These are phyloP conservation scores for Andrena dorsata DNA, from an alignment of 2,888 invertebrate species.

Conservation along the genomic window DNA sequence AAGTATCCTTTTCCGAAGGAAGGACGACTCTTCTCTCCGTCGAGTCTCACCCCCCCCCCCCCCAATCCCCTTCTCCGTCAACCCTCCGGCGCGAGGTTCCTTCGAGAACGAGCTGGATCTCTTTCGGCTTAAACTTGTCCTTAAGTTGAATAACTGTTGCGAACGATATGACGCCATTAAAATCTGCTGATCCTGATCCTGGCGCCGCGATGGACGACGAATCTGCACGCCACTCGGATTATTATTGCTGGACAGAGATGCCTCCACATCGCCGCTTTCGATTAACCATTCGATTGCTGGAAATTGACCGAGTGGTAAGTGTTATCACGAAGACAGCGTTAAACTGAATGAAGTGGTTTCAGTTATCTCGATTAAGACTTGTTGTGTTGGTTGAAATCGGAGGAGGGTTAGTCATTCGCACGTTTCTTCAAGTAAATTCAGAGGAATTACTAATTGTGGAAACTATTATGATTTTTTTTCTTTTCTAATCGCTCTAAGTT, in stretches of 20 bases:
- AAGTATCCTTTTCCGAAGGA: constrained; percentile 78
- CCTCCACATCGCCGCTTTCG: background rate
- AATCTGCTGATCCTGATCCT: constrained; percentile 61
- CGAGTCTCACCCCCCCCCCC: constrained; percentile 19
- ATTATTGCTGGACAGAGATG: constrained; percentile 36
- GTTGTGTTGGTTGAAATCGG: too few relatives aligned
- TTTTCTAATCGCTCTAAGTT: too few relatives aligned
- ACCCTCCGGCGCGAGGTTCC: constrained; percentile 30
- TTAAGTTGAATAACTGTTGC: constrained; percentile 70
- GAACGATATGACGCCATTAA: constrained; percentile 71
- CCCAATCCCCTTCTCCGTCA: constrained; percentile 27
- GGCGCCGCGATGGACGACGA: constrained; percentile 35
- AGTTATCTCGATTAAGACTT: too few relatives aligned
- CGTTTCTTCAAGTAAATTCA: too few relatives aligned
- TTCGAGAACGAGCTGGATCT: constrained; percentile 69
- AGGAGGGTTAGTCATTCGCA: too few relatives aligned
- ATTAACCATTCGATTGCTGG: constrained; percentile 17
- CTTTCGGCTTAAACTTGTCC: constrained; percentile 68
- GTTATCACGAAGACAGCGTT: background rate
- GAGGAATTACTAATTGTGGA: too few relatives aligned
- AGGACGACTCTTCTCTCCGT: constrained; percentile 49
- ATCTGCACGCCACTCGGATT: constrained; percentile 34
- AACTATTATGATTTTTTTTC: too few relatives aligned
- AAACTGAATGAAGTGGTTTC: background rate
- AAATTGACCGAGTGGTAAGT: background rate